Conservation (phyloP, 2,888 invertebrate species). For the Eupithecia centaureata region DNA sequence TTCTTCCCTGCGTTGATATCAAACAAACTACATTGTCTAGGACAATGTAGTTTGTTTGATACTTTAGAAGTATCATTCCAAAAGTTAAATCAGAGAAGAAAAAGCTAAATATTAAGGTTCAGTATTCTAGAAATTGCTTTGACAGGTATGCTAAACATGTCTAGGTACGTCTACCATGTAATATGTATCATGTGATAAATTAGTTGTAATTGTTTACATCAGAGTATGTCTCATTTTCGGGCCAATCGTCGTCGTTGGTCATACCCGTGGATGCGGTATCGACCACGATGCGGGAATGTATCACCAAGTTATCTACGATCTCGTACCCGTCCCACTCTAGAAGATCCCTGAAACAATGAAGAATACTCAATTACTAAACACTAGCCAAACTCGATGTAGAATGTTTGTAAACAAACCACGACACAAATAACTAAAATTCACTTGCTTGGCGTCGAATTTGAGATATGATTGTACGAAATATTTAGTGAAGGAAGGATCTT, state of each 20-base stretch:
- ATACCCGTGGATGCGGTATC: constrained; percentile 54
- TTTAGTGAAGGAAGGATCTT: too few relatives aligned
- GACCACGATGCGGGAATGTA: constrained; percentile 61
- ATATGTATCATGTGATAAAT: constrained; percentile 2
- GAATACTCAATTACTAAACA: too few relatives aligned
- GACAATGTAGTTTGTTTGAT: too few relatives aligned
- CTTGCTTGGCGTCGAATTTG: too few relatives aligned
- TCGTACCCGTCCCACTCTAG: constrained; percentile 78
- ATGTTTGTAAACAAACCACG: too few relatives aligned
- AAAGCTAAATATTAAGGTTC: background rate
- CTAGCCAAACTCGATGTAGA: too few relatives aligned
- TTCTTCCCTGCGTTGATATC: too few relatives aligned
- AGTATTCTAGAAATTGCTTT: background rate
- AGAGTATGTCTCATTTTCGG: constrained; percentile 59
- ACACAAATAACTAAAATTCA: too few relatives aligned
- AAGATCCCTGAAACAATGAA: constrained; percentile 59
- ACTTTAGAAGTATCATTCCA: too few relatives aligned
- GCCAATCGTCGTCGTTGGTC: constrained; percentile 62
- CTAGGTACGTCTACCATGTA: too few relatives aligned
- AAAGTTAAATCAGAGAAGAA: background rate
- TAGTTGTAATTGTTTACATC: constrained; percentile 64
- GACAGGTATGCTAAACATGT: background rate
- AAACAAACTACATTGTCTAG: too few relatives aligned
- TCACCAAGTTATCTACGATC: constrained; percentile 59
- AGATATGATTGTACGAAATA: too few relatives aligned